A percentile compares a stretch with the other conserved stretches of the same genome.
These are phyloP conservation scores for Caenorhabditis sulstoni DNA, from an alignment of 2,888 invertebrate species.

Conservation along the genomic window DNA sequence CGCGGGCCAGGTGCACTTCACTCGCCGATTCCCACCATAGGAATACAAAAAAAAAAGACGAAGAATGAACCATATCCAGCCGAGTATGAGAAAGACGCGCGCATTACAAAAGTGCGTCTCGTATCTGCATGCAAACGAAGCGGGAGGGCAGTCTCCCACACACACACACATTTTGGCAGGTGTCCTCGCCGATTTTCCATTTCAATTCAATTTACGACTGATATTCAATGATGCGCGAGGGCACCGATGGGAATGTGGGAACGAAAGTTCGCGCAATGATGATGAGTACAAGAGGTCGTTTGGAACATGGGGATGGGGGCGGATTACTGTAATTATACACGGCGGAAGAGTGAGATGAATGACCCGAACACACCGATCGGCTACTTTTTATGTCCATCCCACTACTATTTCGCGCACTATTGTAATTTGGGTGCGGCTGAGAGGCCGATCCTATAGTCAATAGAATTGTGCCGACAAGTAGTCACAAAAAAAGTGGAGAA, in stretches of 20 bases:
- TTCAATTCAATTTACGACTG: slow-evolving; percentile 40
- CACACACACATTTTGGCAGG: slow-evolving; percentile 19
- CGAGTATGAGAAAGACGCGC: neutral
- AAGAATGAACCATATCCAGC: neutral
- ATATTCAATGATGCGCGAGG: slow-evolving; percentile 46
- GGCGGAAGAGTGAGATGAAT: slow-evolving; percentile 36
- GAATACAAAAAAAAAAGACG: neutral
- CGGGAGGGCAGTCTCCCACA: slow-evolving; percentile 1
- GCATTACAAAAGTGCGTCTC: neutral
- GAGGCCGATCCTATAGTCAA: slow-evolving; percentile 8
- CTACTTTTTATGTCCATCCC: slow-evolving; percentile 18
- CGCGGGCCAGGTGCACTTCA: neutral
- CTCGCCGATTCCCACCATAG: neutral
- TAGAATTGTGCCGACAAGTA: neutral
- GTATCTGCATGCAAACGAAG: neutral
- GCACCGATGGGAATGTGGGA: neutral
- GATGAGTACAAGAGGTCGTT: neutral
- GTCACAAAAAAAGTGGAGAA: no score
- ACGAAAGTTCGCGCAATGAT: slow-evolving; percentile 5
- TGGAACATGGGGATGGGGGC: neutral
- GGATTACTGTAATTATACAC: slow-evolving; percentile 50
- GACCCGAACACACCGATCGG: slow-evolving; percentile 14
- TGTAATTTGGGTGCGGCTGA: slow-evolving; percentile 17
- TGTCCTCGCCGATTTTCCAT: slow-evolving; percentile 19
- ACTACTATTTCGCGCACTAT: slow-evolving; percentile 49